A percentile compares a stretch with the other conserved stretches of the same genome.
These are phyloP conservation scores for Indri indri DNA, from an alignment of 2,113 vertebrate genomes.

Conservation along the genomic window DNA sequence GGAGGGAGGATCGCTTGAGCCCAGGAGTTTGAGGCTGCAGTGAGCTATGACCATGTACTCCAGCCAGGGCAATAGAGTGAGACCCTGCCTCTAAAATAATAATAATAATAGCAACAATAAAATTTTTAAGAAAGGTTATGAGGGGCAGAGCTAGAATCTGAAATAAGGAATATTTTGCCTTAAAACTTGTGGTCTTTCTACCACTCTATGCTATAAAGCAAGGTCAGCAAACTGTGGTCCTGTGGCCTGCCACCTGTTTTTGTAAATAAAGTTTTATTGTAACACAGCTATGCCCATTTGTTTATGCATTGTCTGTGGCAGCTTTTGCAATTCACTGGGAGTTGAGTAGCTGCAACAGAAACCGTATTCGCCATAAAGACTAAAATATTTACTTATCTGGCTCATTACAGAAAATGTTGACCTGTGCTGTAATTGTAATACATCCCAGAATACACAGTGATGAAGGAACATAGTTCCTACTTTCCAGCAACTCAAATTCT, in stretches of 20 bases:
- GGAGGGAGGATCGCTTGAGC: too few relatives aligned
- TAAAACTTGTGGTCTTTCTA: background rate
- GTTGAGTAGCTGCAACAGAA: background rate
- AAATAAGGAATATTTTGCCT: background rate
- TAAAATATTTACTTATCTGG: background rate
- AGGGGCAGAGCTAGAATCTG: background rate
- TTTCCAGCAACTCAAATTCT: background rate
- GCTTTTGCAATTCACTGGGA: background rate
- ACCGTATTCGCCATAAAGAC: background rate
- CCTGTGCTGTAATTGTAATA: background rate
- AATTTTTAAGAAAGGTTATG: background rate
- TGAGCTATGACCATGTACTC: too few relatives aligned
- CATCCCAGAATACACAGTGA: background rate
- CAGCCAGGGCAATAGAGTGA: too few relatives aligned
- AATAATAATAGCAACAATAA: too few relatives aligned
- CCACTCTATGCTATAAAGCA: background rate
- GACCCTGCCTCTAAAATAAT: too few relatives aligned
- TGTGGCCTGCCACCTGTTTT: background rate
- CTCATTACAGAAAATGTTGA: background rate
- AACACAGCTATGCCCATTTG: background rate
- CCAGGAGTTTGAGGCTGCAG: too few relatives aligned
- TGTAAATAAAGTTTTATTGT: background rate
- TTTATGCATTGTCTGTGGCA: background rate
- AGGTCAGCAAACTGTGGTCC: background rate
- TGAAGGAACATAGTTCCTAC: background rate